Evolutionary conservation across 2,888 invertebrate genomes (phyloP).

Genomic region (Meandrusa payeni): DNA sequence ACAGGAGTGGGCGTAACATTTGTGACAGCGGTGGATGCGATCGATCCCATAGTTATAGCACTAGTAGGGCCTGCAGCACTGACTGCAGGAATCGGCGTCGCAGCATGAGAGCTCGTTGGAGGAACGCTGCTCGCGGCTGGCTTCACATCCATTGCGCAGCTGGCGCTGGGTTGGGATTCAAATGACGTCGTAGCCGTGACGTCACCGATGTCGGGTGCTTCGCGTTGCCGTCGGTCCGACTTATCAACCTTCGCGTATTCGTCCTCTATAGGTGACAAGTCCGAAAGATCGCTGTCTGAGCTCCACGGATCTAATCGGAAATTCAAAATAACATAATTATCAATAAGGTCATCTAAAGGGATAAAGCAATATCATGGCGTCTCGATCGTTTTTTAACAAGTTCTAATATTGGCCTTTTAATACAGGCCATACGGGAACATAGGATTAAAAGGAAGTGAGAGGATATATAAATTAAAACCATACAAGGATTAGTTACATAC

Average conservation of each 20-base stretch:
- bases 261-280: constrained; percentile 90
- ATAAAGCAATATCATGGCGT: no score
- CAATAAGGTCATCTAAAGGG: no score
- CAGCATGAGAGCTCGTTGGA: constrained; percentile 17
- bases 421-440: no score
- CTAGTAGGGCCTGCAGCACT: constrained; percentile 23
- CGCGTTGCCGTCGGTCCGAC: constrained; percentile 54
- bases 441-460: no score
- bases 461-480: no score
- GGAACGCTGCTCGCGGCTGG: constrained; percentile 26
- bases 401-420: no score
- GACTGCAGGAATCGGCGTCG: constrained; percentile 12
- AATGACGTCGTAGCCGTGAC: constrained; percentile 51
- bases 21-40: constrained; percentile 22
- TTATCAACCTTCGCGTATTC: constrained; percentile 74
- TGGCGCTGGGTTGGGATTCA: constrained; percentile 32
- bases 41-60: constrained; percentile 12
- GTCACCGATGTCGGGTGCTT: constrained; percentile 70
- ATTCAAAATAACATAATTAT: no score
- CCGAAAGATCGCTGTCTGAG: constrained; percentile 93
- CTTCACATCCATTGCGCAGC: constrained; percentile 25
- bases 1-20: constrained; percentile 32
- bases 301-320: constrained; percentile 90
- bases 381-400: no score
- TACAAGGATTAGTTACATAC: no score